Evolutionary conservation across 2,113 vertebrate species (phyloP), one percentile per base, ranked within the genome.

Genomic region (Lophochroa leadbeateri): DNA sequence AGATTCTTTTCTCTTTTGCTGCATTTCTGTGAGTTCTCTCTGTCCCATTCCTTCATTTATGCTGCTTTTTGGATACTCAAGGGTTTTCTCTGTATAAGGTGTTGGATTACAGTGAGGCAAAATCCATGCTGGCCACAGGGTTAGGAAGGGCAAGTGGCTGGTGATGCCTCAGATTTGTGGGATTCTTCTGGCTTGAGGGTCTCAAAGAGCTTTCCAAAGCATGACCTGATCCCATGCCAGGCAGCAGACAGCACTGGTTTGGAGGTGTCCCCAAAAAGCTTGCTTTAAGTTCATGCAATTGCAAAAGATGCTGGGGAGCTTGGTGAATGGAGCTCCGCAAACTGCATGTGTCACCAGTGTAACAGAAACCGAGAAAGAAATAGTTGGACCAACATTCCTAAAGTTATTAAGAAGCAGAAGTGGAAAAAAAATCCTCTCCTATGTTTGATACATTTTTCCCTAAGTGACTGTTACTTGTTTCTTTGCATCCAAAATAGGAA

Each of bases 341-440:
- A 25, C 52, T 81, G 2, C 44, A 21, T 7, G 61, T 95, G 83
- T 86, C 92, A 46, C 47, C 61, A 65, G 50, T 35, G 57, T 49
- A 94, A 84, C 7, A 86, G 70, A 84, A 94, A 49, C 43, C 55
- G 68, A 92, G 91, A 63, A 94, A 91, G 52, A 82, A 92, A 81
- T 18, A 50, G 47, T 86, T 87, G 76, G 86, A 89, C 41, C 33
- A 41, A 85, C 92, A 94, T 96, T 97, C 95, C 94, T 94, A 94
- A 96, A 96, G 94, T 96, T 96, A 96, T 97, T 95, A 94, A 95
- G 86, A 64, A 90, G 82, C 74, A 96, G 77, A 87, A 96, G 14
- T 93, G 86, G 86, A 64, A 94, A 91, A 86, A 86, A 86, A 81
- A 27, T n/a, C 76, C 69, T 75, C 69, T 86, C 47, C 70, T 57